Percentiles rank a stretch among this genome's conserved stretches.
These are phyloP conservation scores for Polypedilum pembai DNA, from an alignment of 1,140 invertebrate species.

Conservation along the genomic window DNA sequence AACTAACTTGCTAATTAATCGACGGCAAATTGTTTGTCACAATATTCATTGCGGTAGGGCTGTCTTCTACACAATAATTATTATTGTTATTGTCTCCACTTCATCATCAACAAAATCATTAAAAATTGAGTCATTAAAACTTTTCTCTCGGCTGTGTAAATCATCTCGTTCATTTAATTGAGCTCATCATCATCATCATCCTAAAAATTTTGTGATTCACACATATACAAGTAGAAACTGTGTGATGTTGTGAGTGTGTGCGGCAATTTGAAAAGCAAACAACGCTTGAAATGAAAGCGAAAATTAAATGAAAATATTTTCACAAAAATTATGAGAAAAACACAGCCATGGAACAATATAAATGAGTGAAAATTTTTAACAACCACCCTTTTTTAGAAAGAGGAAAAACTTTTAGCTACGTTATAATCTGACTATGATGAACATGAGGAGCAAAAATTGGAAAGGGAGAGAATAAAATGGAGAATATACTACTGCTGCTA, in stretches of 20 bases:
- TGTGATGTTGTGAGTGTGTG: background rate
- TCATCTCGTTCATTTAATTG: background rate
- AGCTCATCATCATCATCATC: background rate
- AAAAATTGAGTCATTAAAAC: slow-evolving; percentile 9
- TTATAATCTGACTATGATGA: no score
- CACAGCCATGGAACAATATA: no score
- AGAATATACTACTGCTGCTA: background rate
- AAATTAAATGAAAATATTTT: slow-evolving; percentile 29
- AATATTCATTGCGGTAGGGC: background rate
- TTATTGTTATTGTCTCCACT: background rate
- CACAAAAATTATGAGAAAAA: background rate
- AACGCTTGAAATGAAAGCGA: slow-evolving; percentile 13
- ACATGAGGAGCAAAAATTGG: no score
- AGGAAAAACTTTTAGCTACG: no score
- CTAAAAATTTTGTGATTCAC: background rate
- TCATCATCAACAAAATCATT: background rate
- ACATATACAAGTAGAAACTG: background rate
- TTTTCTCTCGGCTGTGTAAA: background rate
- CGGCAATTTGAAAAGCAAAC: slow-evolving; percentile 2
- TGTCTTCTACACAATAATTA: background rate
- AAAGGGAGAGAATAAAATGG: no score
- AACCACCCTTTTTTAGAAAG: no score
- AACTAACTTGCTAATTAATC: slow-evolving; percentile 45
- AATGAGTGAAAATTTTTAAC: no score
- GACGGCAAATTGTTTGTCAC: slow-evolving; percentile 24